These are phyloP conservation scores for Meiosimyza decipiens DNA, from an alignment of 2,888 invertebrate genomes.

Conservation along the genomic window DNA sequence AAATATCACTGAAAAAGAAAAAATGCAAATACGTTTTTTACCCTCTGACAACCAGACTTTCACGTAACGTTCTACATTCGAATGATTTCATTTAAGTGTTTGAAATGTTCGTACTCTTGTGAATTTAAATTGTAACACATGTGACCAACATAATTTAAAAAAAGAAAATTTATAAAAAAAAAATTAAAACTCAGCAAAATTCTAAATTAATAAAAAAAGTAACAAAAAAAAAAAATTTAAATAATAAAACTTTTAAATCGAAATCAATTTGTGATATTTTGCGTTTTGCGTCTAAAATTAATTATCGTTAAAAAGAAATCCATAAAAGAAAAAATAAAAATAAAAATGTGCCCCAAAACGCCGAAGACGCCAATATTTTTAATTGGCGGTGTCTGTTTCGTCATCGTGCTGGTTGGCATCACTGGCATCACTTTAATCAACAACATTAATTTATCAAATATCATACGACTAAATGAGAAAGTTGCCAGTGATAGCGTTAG, in stretches of 20 bases:
- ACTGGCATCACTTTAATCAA: slow-evolving; percentile 69
- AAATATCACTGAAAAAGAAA: no score
- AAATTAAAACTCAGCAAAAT: slow-evolving; percentile 13
- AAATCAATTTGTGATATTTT: slow-evolving; percentile 32
- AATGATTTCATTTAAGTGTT: no score
- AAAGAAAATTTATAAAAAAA: not conserved
- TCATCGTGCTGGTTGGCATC: slow-evolving; percentile 69
- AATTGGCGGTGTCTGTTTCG: slow-evolving; percentile 66
- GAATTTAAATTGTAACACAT: not conserved
- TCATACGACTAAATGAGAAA: slow-evolving; percentile 64
- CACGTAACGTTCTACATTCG: no score
- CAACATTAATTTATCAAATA: slow-evolving; percentile 64
- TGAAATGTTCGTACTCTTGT: no score
- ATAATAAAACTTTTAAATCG: slow-evolving; percentile 19
- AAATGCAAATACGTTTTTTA: no score
- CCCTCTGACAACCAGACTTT: no score
- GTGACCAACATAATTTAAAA: slow-evolving; percentile 17
- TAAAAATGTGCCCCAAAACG: slow-evolving; percentile 62
- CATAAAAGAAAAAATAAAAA: slow-evolving; percentile 25
- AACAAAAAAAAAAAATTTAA: slow-evolving; percentile 16
- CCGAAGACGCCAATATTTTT: slow-evolving; percentile 63
- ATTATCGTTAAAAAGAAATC: slow-evolving; percentile 5
- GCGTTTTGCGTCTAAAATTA: not conserved
- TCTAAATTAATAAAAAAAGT: not conserved
- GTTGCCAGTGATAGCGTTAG: slow-evolving; percentile 65